Conservation (phyloP, 2,113 vertebrate species). For the Damaliscus lunatus region DNA sequence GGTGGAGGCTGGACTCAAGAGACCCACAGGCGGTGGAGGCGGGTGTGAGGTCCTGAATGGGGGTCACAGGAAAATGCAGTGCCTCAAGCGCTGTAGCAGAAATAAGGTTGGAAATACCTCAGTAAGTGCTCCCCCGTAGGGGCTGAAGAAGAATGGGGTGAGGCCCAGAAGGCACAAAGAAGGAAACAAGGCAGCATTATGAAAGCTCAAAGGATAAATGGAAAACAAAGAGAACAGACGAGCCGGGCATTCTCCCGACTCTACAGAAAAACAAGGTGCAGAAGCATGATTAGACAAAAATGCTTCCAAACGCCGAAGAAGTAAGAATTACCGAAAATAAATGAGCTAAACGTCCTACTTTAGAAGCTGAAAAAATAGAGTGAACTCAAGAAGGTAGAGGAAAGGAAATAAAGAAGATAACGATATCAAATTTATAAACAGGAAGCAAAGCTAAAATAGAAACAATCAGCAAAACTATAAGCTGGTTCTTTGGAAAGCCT, state of each 20-base stretch:
- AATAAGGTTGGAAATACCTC: accelerated
- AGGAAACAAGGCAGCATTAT: accelerated
- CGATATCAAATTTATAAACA: not conserved
- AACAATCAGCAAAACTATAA: not conserved
- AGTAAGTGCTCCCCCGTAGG: accelerated
- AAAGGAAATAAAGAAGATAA: too few species aligned
- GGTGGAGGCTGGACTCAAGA: too few species aligned
- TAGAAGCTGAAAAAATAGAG: not conserved
- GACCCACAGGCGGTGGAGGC: accelerated
- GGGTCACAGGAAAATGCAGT: accelerated
- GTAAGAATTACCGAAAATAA: not conserved
- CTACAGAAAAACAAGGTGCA: not conserved
- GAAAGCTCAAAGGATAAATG: not conserved
- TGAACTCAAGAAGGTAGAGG: too few species aligned
- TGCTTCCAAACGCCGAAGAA: accelerated
- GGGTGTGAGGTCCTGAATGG: accelerated
- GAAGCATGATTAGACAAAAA: accelerated
- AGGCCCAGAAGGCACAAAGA: not conserved
- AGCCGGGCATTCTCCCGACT: accelerated
- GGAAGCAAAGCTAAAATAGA: not conserved
- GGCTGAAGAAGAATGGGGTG: not conserved
- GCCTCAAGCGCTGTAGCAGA: not conserved
- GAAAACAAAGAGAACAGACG: accelerated
- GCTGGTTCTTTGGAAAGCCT: not conserved
- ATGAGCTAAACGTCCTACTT: accelerated